phyloP scores from a whole-genome alignment of 1,140 invertebrate genomes.

The Drosophila nigrodunni region DNA sequence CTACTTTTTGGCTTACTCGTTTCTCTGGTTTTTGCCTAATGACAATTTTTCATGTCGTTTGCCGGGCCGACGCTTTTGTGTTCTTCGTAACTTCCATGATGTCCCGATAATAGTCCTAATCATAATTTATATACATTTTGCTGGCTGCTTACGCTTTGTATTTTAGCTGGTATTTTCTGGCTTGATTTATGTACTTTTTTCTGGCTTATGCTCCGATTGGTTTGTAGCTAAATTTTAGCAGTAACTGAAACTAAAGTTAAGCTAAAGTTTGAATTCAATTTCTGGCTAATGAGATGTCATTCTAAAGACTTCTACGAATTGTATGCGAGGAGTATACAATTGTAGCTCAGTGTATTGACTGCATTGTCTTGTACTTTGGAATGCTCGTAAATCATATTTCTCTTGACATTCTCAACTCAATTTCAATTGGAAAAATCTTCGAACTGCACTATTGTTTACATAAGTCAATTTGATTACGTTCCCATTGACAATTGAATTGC shows the following conservation, averaged over 20 bases:
- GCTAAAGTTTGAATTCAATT: constrained; percentile 28
- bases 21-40: constrained; percentile 55
- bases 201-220: constrained; percentile 45
- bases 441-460: constrained; percentile 63
- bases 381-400: constrained; percentile 71
- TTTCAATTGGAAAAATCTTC: constrained; percentile 61
- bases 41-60: constrained; percentile 77
- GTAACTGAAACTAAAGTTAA: constrained; percentile 22
- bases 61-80: constrained; percentile 28
- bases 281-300: constrained; percentile 37
- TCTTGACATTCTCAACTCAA: constrained; percentile 75
- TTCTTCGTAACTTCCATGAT: constrained; percentile 42
- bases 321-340: constrained; percentile 2
- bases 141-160: neutral
- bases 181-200: constrained; percentile 61
- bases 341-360: constrained; percentile 29
- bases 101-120: constrained; percentile 70
- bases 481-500: constrained; percentile 71
- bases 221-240: constrained; percentile 47
- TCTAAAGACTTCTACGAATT: neutral
- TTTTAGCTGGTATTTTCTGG: constrained; percentile 4
- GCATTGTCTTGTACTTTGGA: constrained; percentile 34
- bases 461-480: constrained; percentile 78
- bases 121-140: constrained; percentile 71
- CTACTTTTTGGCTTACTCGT: constrained; percentile 18